A percentile compares a stretch with the other conserved stretches of the same genome.
These are phyloP conservation scores for Amphimallon solstitiale DNA, from an alignment of 2,888 invertebrate species.

Conservation along the genomic window DNA sequence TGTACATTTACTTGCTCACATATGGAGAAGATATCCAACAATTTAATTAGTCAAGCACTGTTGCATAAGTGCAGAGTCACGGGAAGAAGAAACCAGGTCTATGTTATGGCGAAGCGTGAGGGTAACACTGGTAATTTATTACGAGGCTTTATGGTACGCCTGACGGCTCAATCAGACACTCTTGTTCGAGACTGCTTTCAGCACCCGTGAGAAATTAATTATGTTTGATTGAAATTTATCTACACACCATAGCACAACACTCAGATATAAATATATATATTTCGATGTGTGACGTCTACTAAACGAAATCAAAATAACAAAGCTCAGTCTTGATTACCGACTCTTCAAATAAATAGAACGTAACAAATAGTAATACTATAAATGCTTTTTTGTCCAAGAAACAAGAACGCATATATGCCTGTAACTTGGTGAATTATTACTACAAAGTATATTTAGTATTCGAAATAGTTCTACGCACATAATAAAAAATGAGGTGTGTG, in stretches of 20 bases:
- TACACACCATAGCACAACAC: conserved; percentile 41
- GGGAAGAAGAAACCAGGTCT: conserved; percentile 36
- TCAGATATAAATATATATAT: conserved; percentile 19
- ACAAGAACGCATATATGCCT: too few species aligned
- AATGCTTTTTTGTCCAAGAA: too few species aligned
- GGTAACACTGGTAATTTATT: conserved; percentile 61
- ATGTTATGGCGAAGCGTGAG: conserved; percentile 43
- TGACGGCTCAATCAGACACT: conserved; percentile 61
- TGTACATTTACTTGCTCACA: conserved; percentile 5
- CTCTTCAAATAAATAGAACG: too few species aligned
- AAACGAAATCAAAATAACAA: too few species aligned
- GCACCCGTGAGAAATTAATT: conserved; percentile 61
- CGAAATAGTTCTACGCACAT: too few species aligned
- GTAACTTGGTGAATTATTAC: too few species aligned
- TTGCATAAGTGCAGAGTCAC: conserved; percentile 45
- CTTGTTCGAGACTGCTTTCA: conserved; percentile 58
- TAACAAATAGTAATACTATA: too few species aligned
- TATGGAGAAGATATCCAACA: conserved; percentile 39
- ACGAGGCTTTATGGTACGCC: conserved; percentile 56
- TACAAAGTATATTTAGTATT: too few species aligned
- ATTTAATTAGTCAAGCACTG: conserved; percentile 44
- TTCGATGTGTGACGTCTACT: conserved; percentile 25
- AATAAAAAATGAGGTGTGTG: too few species aligned
- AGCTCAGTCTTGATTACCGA: too few species aligned
- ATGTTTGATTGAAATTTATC: conserved; percentile 59